phyloP scores from a whole-genome alignment of 1,140 invertebrate genomes.

The Telenomus remus region DNA sequence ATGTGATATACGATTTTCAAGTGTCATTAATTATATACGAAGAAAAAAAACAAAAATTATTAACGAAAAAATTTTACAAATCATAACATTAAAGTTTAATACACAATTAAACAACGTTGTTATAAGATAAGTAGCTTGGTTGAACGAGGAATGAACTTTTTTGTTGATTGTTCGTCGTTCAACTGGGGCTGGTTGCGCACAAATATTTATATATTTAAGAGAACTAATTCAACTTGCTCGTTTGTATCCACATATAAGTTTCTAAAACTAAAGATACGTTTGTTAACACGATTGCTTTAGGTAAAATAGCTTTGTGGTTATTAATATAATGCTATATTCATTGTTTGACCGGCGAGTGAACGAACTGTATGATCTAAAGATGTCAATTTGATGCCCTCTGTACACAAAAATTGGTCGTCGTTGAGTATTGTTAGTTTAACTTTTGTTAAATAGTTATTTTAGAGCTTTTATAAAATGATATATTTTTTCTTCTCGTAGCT shows the following conservation, averaged over 20 bases:
- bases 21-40: constrained; percentile 19
- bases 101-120: constrained; percentile 1
- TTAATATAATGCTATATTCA: constrained; percentile 22
- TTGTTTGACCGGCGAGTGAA: background rate
- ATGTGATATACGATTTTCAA: constrained; percentile 40
- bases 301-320: constrained; percentile 27
- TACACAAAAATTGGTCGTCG: background rate
- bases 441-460: no score
- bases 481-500: background rate
- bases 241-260: constrained; percentile 20
- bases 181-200: constrained; percentile 24
- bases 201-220: constrained; percentile 43
- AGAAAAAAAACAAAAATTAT: constrained; percentile 14
- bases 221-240: constrained; percentile 30
- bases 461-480: no score
- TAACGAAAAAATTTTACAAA: constrained; percentile 2
- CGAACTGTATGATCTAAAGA: background rate
- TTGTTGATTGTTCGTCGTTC: background rate
- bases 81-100: background rate
- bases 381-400: constrained; percentile 28
- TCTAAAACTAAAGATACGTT: constrained; percentile 28
- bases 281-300: constrained; percentile 46
- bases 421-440: no score
- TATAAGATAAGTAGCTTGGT: constrained; percentile 9
- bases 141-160: constrained; percentile 1